Base-by-base conservation (phyloP, 2,797 vertebrate genomes). In the Phoeniculus purpureus region DNA sequence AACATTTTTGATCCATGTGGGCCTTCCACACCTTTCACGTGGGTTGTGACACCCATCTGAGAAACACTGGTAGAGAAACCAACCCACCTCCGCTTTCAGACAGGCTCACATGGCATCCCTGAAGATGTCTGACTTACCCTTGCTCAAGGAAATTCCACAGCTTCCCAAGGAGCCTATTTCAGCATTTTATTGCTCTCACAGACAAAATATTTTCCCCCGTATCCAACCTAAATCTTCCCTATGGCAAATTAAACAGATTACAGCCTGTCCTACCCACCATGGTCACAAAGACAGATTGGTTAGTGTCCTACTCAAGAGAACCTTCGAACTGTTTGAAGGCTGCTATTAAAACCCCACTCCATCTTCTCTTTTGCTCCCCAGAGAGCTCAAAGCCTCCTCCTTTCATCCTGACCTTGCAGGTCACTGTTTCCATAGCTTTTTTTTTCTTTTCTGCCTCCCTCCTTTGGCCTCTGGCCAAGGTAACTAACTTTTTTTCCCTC, bases 161-260 rank as follows among this genome's bases (percentile, higher is more conserved):
- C 81, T 90, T 92, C 90, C 86, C 89, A 68, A 80, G 43, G 61
- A 95, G 65, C 16, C 65, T 75, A 59, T 89, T 90, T 85, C 81
- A 87, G 90, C 72, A 59, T 72, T 88, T 94, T 89, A 92, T 65
- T 74, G 78, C 86, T 93, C 92, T 94, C 65, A 15, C 78, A 94
- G 84, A 89, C 75, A 92, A 94, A 94, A 92, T 82, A 89, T 85
- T 90, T 93, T 45, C 11, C 61, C 51, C 75, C 19, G 34, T 68
- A 89, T 92, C 81, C 70, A 80, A 85, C 51, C 68, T 85, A 80
- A 90, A 93, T 87, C 81, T 93, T 87, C n/a, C 66, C 66, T 48
- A 5, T 62, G 81, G 81, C 90, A 90, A 90, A 93, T 72, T 15
- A 85, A 94, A 78, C 43, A 80, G 75, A 80, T 74, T 85, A 87